phyloP scores from a whole-genome alignment of 2,797 vertebrate species.

The Danionella dracula region DNA sequence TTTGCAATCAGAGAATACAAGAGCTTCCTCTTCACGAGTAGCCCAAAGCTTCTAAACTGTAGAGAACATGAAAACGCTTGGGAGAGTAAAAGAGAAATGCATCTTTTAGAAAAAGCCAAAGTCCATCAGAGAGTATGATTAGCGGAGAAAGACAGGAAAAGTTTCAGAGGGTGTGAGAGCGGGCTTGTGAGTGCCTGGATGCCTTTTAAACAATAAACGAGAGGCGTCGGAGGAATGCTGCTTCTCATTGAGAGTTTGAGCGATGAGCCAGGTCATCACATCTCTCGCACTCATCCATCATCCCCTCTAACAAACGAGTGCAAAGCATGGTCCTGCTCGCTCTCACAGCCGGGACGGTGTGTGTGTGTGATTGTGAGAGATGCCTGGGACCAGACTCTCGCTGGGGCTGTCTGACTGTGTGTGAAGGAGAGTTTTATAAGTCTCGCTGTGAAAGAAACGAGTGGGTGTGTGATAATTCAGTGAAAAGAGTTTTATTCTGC shows the following conservation, averaged over 20 bases:
- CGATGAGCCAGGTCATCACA: slow-evolving; percentile 79
- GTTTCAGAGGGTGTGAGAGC: slow-evolving; percentile 4
- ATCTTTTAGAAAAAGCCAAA: neutral
- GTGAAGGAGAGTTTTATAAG: slow-evolving; percentile 25
- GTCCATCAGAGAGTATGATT: neutral
- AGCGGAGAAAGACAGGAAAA: neutral
- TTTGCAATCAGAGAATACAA: no score
- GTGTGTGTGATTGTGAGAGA: slow-evolving; percentile 27
- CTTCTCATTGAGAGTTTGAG: slow-evolving; percentile 77
- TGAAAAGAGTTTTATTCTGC: neutral
- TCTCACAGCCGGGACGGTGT: slow-evolving; percentile 38
- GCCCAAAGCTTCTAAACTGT: neutral
- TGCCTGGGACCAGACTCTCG: slow-evolving; percentile 34
- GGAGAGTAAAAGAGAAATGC: neutral
- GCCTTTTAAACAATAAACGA: slow-evolving; percentile 28
- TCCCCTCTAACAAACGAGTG: slow-evolving; percentile 62
- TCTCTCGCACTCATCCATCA: slow-evolving; percentile 81
- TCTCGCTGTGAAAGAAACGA: slow-evolving; percentile 13
- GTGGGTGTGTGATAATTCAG: slow-evolving; percentile 16
- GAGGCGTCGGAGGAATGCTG: slow-evolving; percentile 67
- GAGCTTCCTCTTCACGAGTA: neutral
- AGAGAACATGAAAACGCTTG: no score
- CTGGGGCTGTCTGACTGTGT: slow-evolving; percentile 26
- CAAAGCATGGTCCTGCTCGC: slow-evolving; percentile 63
- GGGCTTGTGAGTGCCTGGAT: neutral